phyloP scores from a whole-genome alignment of 2,888 invertebrate genomes.

The Oxyteleia sp. region DNA sequence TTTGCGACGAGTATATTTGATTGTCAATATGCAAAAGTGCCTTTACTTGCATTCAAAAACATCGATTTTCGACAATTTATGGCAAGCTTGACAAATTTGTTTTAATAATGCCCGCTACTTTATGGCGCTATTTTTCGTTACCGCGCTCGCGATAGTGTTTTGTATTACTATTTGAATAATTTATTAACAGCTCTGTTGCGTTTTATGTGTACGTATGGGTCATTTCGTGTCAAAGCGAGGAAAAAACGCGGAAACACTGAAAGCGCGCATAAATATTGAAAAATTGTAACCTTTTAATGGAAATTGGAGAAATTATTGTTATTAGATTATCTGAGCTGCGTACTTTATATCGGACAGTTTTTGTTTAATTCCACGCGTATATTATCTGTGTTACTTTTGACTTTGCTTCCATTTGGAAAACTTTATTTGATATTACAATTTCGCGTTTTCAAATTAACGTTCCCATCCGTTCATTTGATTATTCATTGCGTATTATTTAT shows the following conservation, averaged over 20 bases:
- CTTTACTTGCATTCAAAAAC: conserved; percentile 69
- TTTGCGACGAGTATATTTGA: conserved; percentile 72
- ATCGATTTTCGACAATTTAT: conserved; percentile 69
- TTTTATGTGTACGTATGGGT: conserved; percentile 31
- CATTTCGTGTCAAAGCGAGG: conserved; percentile 54
- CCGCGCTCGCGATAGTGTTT: conserved; percentile 58
- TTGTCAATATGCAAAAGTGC: conserved; percentile 74
- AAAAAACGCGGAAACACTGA: conserved; percentile 27
- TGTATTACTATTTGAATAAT: conserved; percentile 70
- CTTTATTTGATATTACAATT: no score
- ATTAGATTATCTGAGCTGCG: conserved; percentile 55
- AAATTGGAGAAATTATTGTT: conserved; percentile 63
- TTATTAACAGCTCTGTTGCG: conserved; percentile 49
- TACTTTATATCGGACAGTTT: conserved; percentile 48
- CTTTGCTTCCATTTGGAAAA: no score
- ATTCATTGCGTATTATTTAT: no score
- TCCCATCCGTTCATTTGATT: no score
- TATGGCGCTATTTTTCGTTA: conserved; percentile 66
- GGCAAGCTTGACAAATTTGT: conserved; percentile 67
- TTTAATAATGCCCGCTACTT: conserved; percentile 68
- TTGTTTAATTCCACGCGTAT: no score
- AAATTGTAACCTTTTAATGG: conserved; percentile 68
- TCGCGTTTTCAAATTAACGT: no score
- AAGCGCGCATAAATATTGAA: conserved; percentile 52
- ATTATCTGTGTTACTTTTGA: no score